Percentiles rank a stretch among this genome's conserved stretches.
Evolutionary conservation across 2,113 vertebrate genomes (phyloP).

Genomic region (Saccopteryx bilineata): DNA sequence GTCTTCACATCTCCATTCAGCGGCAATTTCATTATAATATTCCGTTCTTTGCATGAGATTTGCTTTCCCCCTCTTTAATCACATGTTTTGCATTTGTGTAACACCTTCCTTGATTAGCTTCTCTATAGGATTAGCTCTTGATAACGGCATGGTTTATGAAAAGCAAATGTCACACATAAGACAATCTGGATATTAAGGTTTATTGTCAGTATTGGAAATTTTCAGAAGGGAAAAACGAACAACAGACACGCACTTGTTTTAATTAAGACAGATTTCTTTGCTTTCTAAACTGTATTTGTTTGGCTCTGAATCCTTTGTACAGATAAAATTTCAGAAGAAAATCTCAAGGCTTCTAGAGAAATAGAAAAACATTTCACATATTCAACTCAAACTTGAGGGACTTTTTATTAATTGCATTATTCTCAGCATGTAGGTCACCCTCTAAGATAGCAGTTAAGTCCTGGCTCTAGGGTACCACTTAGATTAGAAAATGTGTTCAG

Average conservation of each 20-base stretch:
- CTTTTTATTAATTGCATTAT: conserved; percentile 64
- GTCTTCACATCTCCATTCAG: conserved; percentile 91
- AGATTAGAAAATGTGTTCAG: conserved; percentile 66
- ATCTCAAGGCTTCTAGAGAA: conserved; percentile 13
- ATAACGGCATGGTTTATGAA: conserved; percentile 89
- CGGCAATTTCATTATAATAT: conserved; percentile 88
- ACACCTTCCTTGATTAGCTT: conserved; percentile 94
- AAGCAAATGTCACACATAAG: conserved; percentile 90
- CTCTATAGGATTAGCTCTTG: conserved; percentile 90
- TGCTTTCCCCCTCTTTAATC: conserved; percentile 90
- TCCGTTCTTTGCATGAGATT: conserved; percentile 87
- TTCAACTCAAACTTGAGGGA: conserved; percentile 23
- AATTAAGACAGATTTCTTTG: conserved; percentile 83
- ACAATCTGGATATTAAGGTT: conserved; percentile 85
- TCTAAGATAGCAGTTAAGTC: background rate
- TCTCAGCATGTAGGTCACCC: background rate
- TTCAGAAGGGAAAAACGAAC: conserved; percentile 74
- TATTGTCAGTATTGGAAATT: conserved; percentile 81
- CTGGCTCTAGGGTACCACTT: conserved; percentile 2
- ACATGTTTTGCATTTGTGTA: conserved; percentile 91
- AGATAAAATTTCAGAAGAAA: conserved; percentile 24
- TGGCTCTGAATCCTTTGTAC: conserved; percentile 60
- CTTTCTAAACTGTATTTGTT: conserved; percentile 61
- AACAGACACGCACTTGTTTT: conserved; percentile 76
- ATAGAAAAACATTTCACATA: conserved; percentile 42